Evolutionary conservation across 64 coral and sea anemone genomes (phyloP).

Genomic region (Dendronephthya gigantea): DNA sequence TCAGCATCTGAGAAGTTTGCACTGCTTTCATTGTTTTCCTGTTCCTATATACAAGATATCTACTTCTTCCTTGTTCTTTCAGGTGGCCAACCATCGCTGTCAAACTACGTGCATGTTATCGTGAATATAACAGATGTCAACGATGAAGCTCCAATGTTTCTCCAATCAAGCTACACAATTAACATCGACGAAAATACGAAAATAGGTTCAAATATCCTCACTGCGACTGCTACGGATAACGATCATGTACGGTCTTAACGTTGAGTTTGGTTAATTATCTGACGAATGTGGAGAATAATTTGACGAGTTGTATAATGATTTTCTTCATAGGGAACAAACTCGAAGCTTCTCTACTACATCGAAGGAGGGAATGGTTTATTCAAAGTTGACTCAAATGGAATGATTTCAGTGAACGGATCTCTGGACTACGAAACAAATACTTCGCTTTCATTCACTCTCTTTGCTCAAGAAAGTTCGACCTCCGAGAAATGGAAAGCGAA

Average conservation of each 20-base stretch:
- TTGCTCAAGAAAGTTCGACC: neutral
- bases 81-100: slow-evolving; percentile 2
- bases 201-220: neutral
- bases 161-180: neutral
- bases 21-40: neutral
- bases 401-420: neutral
- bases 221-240: neutral
- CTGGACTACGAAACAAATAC: neutral
- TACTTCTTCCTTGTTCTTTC: neutral
- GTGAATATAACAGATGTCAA: neutral
- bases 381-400: neutral
- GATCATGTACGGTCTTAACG: neutral
- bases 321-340: neutral
- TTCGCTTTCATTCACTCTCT: neutral
- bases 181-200: neutral
- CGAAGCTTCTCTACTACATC: neutral
- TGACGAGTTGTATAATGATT: neutral
- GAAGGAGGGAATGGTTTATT: neutral
- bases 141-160: neutral
- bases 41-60: too few species aligned
- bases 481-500: neutral
- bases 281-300: neutral
- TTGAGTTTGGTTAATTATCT: neutral
- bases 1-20: neutral
- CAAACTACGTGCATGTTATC: neutral